Conservation (phyloP, 2,113 vertebrate genomes). For the Trichomycterus rosablanca region DNA sequence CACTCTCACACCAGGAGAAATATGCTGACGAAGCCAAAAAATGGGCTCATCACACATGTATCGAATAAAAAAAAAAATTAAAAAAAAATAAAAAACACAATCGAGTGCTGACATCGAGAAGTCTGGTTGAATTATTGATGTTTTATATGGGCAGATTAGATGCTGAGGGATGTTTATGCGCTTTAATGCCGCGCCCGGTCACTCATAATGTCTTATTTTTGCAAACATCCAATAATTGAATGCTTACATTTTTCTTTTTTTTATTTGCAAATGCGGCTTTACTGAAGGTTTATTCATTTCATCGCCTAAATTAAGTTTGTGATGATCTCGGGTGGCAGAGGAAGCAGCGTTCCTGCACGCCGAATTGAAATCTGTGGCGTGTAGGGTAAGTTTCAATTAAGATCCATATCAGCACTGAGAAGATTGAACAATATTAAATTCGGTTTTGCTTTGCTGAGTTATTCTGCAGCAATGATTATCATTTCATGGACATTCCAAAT, state of each 20-base stretch:
- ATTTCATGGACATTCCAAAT: slow-evolving; percentile 56
- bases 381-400: slow-evolving; percentile 37
- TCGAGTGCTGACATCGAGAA: slow-evolving; percentile 31
- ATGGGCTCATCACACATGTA: slow-evolving; percentile 17
- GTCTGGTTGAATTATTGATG: slow-evolving; percentile 39
- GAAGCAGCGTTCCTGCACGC: no score
- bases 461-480: slow-evolving; percentile 50
- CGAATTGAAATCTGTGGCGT: slow-evolving; percentile 16
- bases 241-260: neutral
- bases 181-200: slow-evolving; percentile 14
- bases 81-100: slow-evolving; percentile 25
- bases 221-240: slow-evolving; percentile 15
- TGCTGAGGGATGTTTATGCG: slow-evolving; percentile 15
- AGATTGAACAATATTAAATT: slow-evolving; percentile 35
- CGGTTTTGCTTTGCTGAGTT: slow-evolving; percentile 25
- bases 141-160: slow-evolving; percentile 24
- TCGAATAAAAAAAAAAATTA: slow-evolving; percentile 10
- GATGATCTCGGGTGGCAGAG: neutral
- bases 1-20: slow-evolving; percentile 31
- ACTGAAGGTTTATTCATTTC: slow-evolving; percentile 25
- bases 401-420: slow-evolving; percentile 19
- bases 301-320: slow-evolving; percentile 22
- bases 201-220: neutral
- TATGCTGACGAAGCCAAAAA: slow-evolving; percentile 20
- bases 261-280: slow-evolving; percentile 21